phyloP scores from a whole-genome alignment of 2,797 vertebrate species.

The Dallia pectoralis region DNA sequence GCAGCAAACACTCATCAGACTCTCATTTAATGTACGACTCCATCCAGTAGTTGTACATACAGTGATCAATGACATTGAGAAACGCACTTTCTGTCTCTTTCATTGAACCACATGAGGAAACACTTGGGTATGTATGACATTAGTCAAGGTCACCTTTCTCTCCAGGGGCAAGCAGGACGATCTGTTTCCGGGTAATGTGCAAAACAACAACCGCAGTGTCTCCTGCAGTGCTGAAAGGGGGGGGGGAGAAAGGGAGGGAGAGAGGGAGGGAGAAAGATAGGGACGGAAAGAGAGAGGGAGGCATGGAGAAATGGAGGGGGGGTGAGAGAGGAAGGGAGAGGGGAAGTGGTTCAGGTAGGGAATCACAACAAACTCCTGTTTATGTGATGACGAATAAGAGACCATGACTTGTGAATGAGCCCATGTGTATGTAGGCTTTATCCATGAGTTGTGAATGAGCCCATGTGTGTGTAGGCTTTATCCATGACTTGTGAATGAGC shows the following conservation, averaged over 20 bases:
- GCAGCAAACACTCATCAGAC: background rate
- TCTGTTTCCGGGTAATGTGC: conserved; percentile 15
- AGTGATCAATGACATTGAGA: background rate
- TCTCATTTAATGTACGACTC: background rate
- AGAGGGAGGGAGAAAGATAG: too few relatives aligned
- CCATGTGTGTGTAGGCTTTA: too few relatives aligned
- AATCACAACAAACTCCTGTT: background rate
- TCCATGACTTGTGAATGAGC: background rate
- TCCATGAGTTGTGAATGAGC: background rate
- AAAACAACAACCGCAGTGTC: conserved; percentile 23
- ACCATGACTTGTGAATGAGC: conserved; percentile 5
- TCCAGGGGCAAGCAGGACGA: conserved; percentile 12
- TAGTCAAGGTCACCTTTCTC: conserved; percentile 16
- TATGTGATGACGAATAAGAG: background rate
- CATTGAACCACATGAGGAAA: background rate
- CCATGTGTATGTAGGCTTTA: background rate
- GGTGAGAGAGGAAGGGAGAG: too few relatives aligned
- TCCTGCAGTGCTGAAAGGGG: conserved; percentile 21
- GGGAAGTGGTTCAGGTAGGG: background rate
- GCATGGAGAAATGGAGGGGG: background rate
- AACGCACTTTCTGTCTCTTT: background rate
- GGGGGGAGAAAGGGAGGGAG: background rate
- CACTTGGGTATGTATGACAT: conserved; percentile 7
- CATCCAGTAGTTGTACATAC: background rate
- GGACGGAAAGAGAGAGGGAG: background rate